Evolutionary conservation across 1,140 invertebrate genomes (phyloP).

Genomic region (Scylla paramamosain): DNA sequence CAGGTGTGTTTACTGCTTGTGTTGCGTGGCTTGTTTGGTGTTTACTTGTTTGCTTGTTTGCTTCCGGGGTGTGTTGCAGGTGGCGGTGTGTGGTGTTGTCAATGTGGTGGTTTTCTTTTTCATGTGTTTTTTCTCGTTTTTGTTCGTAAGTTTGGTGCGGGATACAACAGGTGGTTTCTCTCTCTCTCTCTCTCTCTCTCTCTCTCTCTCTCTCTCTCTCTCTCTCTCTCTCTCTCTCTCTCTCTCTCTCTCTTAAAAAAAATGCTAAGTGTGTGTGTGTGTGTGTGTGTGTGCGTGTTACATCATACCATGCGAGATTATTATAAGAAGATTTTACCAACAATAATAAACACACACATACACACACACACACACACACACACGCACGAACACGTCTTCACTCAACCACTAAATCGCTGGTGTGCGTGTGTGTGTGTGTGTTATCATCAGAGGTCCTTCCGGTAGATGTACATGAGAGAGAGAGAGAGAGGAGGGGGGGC

Average conservation of each 20-base stretch:
- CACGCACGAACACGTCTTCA: not conserved
- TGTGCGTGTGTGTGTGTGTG: no score
- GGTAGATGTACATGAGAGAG: no score
- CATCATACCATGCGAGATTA: not conserved
- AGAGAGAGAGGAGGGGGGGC: no score
- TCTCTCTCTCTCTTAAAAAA: not conserved
- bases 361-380: slow-evolving; percentile 34
- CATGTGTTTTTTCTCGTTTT: not conserved
- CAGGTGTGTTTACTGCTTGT: no score
- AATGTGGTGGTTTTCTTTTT: no score
- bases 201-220: slow-evolving; percentile 52
- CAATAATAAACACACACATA: not conserved
- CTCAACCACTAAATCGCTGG: not conserved
- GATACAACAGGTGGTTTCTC: not conserved
- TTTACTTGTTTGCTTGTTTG: no score
- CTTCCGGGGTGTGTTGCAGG: no score
- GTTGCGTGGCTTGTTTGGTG: not conserved
- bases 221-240: slow-evolving; percentile 49
- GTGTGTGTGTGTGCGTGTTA: slow-evolving; percentile 2
- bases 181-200: slow-evolving; percentile 44
- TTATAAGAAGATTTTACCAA: not conserved
- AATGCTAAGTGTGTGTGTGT: not conserved
- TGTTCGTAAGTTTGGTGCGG: not conserved
- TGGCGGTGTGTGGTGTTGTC: no score
- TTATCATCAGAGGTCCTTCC: no score